Base-by-base conservation (phyloP, 2,888 invertebrate species). In the Geotrupes spiniger region DNA sequence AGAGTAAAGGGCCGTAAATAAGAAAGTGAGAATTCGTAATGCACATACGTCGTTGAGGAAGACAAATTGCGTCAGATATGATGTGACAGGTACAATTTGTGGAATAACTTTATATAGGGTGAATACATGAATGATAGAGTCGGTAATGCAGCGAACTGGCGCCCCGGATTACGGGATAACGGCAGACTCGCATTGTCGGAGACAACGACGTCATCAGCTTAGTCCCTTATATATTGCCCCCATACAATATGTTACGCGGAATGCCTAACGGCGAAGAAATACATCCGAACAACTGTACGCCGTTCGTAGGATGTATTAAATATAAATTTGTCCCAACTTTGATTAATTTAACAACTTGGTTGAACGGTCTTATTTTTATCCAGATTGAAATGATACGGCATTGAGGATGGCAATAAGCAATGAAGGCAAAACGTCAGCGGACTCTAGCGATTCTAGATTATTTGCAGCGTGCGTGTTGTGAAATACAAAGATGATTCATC, bases 101-200 rank as follows among this genome's bases (percentile, higher is more conserved):
- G 61, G 63, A 64, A 67, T 68, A 65, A 63, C 65, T 63, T 54
- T 57, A 55, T 61, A 59, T 59, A 60, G 67, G 64, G 65, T 67
- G 69, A 65, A 68, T 69, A 69, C 62, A 68, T 69, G 68, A 69
- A 69, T 68, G 65, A 68, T 66, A 64, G 64, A 67, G 63, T 64
- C 63, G 59, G 63, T 65, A 66, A 66, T 63, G 63, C 59, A 60
- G 58, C 57, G 59, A 59, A 61, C 63, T 60, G 60, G 57, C 59
- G 58, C 53, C 56, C 58, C 46, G 65, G 68, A 68, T 68, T 68
- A 66, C 53, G 53, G 54, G 44, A 48, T 48, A 43, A 43, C 36
- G 42, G 37, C 36, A 12, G 15, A 38, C 37, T 28, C 29, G 17
- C 47, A 36, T 29, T 25, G 28, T 27, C 25, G 17, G 16, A 11